A percentile compares a stretch with the other conserved stretches of the same genome.
These are phyloP conservation scores for Amniataba percoides DNA, from an alignment of 2,797 vertebrate genomes.

Conservation along the genomic window DNA sequence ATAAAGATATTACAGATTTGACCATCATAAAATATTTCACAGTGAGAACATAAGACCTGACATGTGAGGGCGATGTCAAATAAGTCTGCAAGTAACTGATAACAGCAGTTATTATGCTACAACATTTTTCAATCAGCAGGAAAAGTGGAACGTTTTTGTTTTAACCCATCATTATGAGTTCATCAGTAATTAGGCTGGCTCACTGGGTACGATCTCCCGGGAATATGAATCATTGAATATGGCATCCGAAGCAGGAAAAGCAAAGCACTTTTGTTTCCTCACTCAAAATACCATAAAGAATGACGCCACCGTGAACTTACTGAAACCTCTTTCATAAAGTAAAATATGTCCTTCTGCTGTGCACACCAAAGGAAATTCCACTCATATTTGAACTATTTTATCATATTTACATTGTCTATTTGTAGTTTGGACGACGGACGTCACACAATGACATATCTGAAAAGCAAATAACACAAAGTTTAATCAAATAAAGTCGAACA, in stretches of 20 bases:
- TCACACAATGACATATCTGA: constrained; percentile 5
- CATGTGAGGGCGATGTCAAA: too few relatives aligned
- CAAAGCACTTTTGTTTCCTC: too few relatives aligned
- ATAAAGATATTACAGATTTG: too few relatives aligned
- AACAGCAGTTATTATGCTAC: too few relatives aligned
- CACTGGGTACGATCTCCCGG: too few relatives aligned
- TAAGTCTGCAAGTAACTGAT: too few relatives aligned
- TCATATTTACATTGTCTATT: background rate
- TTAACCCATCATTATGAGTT: too few relatives aligned
- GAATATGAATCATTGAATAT: too few relatives aligned
- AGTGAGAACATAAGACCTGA: background rate
- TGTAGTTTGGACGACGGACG: background rate
- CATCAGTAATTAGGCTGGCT: too few relatives aligned
- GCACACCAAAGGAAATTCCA: background rate
- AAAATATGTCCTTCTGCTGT: background rate
- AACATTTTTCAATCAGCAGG: too few relatives aligned
- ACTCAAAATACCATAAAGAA: background rate
- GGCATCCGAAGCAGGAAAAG: too few relatives aligned
- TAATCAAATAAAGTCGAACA: constrained; percentile 1
- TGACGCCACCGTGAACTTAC: background rate
- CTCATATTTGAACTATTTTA: background rate
- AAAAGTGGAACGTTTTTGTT: too few relatives aligned
- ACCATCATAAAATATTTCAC: background rate
- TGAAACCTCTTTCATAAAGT: background rate
- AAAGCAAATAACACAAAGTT: constrained; percentile 2